Evolutionary conservation across 2,797 vertebrate genomes (phyloP).

Genomic region (Xiphorhynchus erythropygius): DNA sequence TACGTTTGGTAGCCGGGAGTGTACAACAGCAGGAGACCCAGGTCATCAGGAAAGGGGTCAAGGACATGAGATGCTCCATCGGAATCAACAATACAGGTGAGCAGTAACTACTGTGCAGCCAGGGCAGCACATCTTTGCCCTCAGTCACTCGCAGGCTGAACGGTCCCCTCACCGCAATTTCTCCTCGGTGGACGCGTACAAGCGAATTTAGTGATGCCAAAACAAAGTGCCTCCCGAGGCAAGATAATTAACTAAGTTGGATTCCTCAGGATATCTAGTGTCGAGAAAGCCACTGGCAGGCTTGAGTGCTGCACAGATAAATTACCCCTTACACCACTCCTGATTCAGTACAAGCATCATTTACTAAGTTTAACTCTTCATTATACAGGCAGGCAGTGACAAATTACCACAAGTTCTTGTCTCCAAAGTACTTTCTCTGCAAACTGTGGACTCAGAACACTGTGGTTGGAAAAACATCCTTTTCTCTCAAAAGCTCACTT

Average conservation of each 20-base stretch:
- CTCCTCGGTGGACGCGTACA: not conserved
- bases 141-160: not conserved
- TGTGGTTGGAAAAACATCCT: not conserved
- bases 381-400: not conserved
- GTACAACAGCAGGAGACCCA: not conserved
- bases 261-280: not conserved
- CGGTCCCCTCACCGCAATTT: not conserved
- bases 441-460: not conserved
- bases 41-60: not conserved
- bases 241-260: constrained; percentile 29
- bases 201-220: not conserved
- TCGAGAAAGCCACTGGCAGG: not conserved
- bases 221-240: constrained; percentile 2
- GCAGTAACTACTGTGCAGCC: rapidly evolving
- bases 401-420: not conserved
- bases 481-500: not conserved
- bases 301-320: not conserved
- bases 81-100: rapidly evolving
- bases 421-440: not conserved
- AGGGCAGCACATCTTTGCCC: not conserved
- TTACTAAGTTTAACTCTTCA: not conserved
- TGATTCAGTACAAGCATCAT: not conserved
- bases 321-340: not conserved
- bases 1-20: not conserved
- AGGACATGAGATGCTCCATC: not conserved